These are phyloP conservation scores for Heliopora coerulea DNA, from an alignment of 92 coral and sea anemone genomes.

Conservation along the genomic window DNA sequence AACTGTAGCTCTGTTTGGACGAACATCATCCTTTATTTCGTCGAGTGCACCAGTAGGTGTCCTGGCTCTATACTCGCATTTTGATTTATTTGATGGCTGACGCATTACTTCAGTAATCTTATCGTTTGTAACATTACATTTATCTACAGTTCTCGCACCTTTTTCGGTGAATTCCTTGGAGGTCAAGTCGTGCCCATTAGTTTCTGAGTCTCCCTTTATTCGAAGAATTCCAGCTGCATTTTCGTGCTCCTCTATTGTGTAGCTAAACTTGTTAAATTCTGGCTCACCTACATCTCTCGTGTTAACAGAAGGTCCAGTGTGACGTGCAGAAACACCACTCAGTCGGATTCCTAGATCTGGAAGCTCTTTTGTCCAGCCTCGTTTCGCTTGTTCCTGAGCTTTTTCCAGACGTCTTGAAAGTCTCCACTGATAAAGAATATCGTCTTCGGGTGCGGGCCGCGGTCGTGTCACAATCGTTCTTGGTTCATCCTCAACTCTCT, in stretches of 20 bases:
- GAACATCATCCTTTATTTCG: background rate
- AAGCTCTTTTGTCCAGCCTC: slow-evolving; percentile 8
- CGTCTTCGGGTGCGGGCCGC: slow-evolving; percentile 77
- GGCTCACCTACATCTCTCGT: background rate
- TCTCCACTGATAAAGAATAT: slow-evolving; percentile 97
- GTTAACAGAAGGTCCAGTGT: background rate
- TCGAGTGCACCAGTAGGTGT: background rate
- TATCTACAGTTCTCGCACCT: background rate
- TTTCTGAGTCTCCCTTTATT: background rate
- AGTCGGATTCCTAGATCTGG: background rate
- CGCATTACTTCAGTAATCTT: background rate
- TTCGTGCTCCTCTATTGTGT: background rate
- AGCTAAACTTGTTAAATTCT: too few species aligned
- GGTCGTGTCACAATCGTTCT: slow-evolving; percentile 25
- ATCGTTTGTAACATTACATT: background rate
- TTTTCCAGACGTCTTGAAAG: slow-evolving; percentile 87
- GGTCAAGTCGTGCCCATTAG: background rate
- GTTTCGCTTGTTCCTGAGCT: slow-evolving; percentile 69
- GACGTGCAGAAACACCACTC: slow-evolving; percentile 10
- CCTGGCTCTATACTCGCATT: background rate
- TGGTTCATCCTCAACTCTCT: background rate
- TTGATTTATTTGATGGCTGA: background rate
- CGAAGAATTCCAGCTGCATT: background rate
- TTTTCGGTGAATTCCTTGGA: background rate
- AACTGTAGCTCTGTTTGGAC: background rate